Base-by-base conservation (phyloP, 2,888 invertebrate species). In the Syrphus vitripennis region DNA sequence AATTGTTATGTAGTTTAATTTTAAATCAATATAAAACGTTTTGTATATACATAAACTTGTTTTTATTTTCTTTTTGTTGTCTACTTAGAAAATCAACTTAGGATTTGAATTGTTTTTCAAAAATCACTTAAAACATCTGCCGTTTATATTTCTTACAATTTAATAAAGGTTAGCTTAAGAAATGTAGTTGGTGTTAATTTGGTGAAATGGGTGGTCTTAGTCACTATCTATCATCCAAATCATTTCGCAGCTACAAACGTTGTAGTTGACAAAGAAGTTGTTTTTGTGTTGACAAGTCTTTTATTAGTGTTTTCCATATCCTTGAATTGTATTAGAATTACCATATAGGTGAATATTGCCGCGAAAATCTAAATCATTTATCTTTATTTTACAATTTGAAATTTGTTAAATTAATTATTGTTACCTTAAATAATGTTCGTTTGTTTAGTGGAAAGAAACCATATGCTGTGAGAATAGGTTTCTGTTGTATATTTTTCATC, bases 281-380 rank as follows among this genome's bases (percentile, higher is more conserved):
- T 3, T 9, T 69, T 61, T 14, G 3, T 31, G 3, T 26, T 61
- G 6, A 48, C 24, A 19, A 83, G 14, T 69, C 29, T 48, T 59
- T 90, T 90, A 2, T 90, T 90, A 0, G 89, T 88, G 75, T 89
- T 90, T 78, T 91, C 91, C 89, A 91, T 90, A 82, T 91, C 90
- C 86, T 90, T 90, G 63, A 91, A 91, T 84, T 91, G 91, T 9
- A 91, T 91, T 71, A 91, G 83, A 57, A 91, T 91, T 0, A 91
- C 90, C 90, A 91, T 90, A 65, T 91, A 91, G 12, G 91, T 91
- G 48, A 91, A 90, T 34, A 90, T 90, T 4, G 90, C 90, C 9
- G 90, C 90, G 70, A 90, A 91, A 31, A 91, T 89, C 91, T 91
- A 80, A 16, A 72, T 40, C 50, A 79, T 55, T 71, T 10, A 7